phyloP scores from a whole-genome alignment of 1,140 invertebrate species.

The Psix sp. region DNA sequence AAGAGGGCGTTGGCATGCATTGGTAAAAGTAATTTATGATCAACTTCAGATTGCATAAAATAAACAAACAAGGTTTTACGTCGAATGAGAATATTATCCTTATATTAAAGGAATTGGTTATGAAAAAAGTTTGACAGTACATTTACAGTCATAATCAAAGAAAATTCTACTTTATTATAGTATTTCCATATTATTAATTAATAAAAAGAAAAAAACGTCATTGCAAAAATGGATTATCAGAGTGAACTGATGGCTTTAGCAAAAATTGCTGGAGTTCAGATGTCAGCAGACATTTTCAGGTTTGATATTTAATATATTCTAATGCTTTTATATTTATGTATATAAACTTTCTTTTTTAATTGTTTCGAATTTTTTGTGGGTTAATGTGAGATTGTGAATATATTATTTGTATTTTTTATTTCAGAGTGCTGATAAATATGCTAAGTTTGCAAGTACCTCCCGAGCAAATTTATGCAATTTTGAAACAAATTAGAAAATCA shows the following conservation, averaged over 20 bases:
- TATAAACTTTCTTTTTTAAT: too few relatives aligned
- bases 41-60: not conserved
- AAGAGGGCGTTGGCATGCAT: too few relatives aligned
- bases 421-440: constrained; percentile 23
- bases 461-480: constrained; percentile 27
- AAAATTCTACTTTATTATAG: too few relatives aligned
- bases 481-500: constrained; percentile 27
- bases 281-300: constrained; percentile 22
- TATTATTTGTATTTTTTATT: not conserved
- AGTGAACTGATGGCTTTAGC: constrained; percentile 18
- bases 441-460: constrained; percentile 22
- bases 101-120: too few relatives aligned
- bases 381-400: too few relatives aligned
- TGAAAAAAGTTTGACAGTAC: too few relatives aligned
- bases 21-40: too few relatives aligned
- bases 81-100: too few relatives aligned
- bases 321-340: not conserved
- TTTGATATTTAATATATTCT: constrained; percentile 1
- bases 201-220: not conserved
- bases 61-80: not conserved
- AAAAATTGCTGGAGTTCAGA: constrained; percentile 11
- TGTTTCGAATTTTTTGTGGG: too few relatives aligned
- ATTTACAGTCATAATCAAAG: not conserved
- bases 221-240: constrained; percentile 17
- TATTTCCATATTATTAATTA: too few relatives aligned